These are phyloP conservation scores for Marasmarcha lunaedactyla DNA, from an alignment of 2,888 invertebrate genomes.

Conservation along the genomic window DNA sequence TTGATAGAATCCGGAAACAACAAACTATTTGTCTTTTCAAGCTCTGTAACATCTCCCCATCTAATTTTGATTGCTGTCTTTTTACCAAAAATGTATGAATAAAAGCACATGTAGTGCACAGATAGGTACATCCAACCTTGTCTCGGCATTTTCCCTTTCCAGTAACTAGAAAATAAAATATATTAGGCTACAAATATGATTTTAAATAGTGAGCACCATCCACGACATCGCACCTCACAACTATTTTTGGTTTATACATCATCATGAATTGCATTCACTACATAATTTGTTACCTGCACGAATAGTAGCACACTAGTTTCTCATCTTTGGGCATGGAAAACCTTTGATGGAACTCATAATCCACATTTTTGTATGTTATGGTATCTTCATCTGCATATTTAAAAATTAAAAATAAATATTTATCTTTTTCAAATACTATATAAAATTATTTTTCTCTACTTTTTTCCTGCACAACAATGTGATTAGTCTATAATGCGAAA, in stretches of 20 bases:
- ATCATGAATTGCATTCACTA: too few relatives aligned
- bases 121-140: conserved; percentile 98
- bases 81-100: conserved; percentile 92
- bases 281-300: conserved; percentile 94
- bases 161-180: conserved; percentile 75
- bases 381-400: conserved; percentile 83
- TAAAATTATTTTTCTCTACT: too few relatives aligned
- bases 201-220: too few relatives aligned
- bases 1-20: conserved; percentile 89
- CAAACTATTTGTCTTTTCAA: conserved; percentile 81
- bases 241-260: too few relatives aligned
- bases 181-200: too few relatives aligned
- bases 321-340: conserved; percentile 95
- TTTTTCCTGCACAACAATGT: too few relatives aligned
- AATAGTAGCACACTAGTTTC: conserved; percentile 94
- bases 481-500: too few relatives aligned
- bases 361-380: conserved; percentile 79
- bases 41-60: conserved; percentile 90
- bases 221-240: not conserved
- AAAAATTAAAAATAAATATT: conserved; percentile 4
- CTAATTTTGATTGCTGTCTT: conserved; percentile 90
- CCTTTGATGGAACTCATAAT: conserved; percentile 86
- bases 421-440: too few relatives aligned
- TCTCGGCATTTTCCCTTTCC: conserved; percentile 92
- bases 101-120: conserved; percentile 95